phyloP scores from a whole-genome alignment of 2,888 invertebrate species.

The Alloscopus bannaensis region DNA sequence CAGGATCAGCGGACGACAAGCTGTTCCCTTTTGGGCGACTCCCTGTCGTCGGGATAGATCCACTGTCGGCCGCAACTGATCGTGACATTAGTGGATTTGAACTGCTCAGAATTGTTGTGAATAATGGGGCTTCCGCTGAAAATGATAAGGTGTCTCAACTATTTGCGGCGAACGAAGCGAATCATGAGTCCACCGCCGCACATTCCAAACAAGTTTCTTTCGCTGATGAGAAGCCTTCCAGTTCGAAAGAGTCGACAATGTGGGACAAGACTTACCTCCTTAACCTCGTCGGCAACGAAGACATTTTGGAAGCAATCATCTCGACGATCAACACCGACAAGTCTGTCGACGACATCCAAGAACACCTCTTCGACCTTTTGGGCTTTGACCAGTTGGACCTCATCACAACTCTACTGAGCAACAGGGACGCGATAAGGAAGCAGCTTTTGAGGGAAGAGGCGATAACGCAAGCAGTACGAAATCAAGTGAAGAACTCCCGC shows the following conservation, averaged over 20 bases:
- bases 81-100: conserved; percentile 28
- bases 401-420: conserved; percentile 81
- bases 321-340: conserved; percentile 80
- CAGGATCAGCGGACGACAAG: conserved; percentile 44
- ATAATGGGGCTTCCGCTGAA: conserved; percentile 2
- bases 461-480: conserved; percentile 61
- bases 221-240: conserved; percentile 21
- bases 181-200: not conserved
- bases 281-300: conserved; percentile 75
- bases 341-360: conserved; percentile 84
- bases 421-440: conserved; percentile 77
- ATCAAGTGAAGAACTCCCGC: conserved; percentile 61
- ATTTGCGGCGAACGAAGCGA: conserved; percentile 45
- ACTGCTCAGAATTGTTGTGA: conserved; percentile 4
- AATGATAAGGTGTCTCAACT: conserved; percentile 63
- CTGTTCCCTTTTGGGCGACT: conserved; percentile 69
- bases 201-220: conserved; percentile 22
- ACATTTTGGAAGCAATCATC: conserved; percentile 80
- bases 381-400: conserved; percentile 91
- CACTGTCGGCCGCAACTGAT: conserved; percentile 34
- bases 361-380: conserved; percentile 88
- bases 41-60: conserved; percentile 32
- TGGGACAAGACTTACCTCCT: conserved; percentile 69
- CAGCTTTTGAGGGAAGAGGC: conserved; percentile 74
- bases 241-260: conserved; percentile 19